Base-by-base conservation (phyloP, 2,113 vertebrate species). In the Hemichromis elongatus region DNA sequence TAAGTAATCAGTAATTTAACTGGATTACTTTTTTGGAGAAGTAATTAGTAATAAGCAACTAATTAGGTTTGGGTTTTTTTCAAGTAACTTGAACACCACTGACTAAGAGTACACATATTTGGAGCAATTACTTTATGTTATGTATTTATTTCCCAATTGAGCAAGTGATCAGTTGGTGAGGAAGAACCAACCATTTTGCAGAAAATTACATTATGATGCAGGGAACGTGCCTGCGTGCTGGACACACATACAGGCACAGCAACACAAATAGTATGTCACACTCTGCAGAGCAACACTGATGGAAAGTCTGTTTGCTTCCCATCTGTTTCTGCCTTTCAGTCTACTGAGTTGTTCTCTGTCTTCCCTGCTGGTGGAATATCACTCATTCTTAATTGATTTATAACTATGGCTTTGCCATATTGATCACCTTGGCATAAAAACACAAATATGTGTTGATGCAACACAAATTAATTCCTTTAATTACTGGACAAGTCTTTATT, bases 361-460 rank as follows among this genome's bases (percentile, higher is more conserved):
- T 88, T 89, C 80, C 75, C 89, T 90, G 77, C 53, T 86, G 79
- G 54, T 63, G 82, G 37, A 90, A 89, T 92, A 91, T 90, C 75
- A 83, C 78, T 93, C 85, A 88, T 79, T 90, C 87, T 90, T 93
- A 92, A 90, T 85, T 94, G 86, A 92, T 93, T 92, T 90, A 86
- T 90, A 86, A 89, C 86, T 87, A 82, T 84, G 79, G 28, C 75
- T 90, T 89, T 87, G 59, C 81, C 83, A 81, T 94, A 89, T 90
- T 88, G 78, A 90, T 91, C 68, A 87, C 42, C 63, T 84, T 91
- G 85, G 82, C 88, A 56, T 47, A 53, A 80, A 90, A 79, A 89
- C 33, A 81, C 14, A 85, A 88, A 88, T 89, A 86, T 89, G 66
- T 86, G 66, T 91, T 85, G 78, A 89, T 79, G 85, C 77, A 90